Conservation (phyloP, 2,888 invertebrate genomes). For the Ochropleura plecta region DNA sequence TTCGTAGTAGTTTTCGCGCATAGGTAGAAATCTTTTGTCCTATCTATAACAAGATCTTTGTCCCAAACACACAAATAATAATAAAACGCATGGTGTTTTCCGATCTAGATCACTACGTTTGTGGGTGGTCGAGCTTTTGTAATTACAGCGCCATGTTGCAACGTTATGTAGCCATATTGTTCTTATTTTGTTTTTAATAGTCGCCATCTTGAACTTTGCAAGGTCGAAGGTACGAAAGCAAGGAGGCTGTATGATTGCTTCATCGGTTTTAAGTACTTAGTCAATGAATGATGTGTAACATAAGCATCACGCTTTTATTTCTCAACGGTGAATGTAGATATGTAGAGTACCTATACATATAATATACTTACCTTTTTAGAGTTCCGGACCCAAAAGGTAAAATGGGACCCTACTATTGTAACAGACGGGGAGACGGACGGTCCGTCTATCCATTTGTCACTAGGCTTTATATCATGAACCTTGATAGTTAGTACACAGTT, state of each 20-base stretch:
- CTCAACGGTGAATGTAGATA: neutral
- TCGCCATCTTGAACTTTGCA: constrained; percentile 54
- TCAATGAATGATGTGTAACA: neutral
- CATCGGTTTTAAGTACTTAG: constrained; percentile 15
- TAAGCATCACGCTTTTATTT: neutral
- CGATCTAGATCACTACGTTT: constrained; percentile 57
- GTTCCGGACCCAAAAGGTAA: no score
- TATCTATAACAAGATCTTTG: constrained; percentile 39
- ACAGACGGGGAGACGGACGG: no score
- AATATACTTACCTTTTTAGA: neutral
- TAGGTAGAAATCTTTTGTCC: constrained; percentile 3
- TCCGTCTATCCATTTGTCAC: no score
- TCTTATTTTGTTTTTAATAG: constrained; percentile 42
- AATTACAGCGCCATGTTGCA: constrained; percentile 55
- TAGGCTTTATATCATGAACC: no score
- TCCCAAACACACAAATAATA: constrained; percentile 40
- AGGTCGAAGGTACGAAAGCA: constrained; percentile 30
- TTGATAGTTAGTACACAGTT: no score
- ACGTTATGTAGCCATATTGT: constrained; percentile 52
- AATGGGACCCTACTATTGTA: no score
- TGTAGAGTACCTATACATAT: neutral
- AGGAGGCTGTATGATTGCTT: constrained; percentile 33
- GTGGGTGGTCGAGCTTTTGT: constrained; percentile 63
- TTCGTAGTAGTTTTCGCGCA: neutral
- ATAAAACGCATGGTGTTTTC: constrained; percentile 54